Evolutionary conservation across 1,140 invertebrate genomes (phyloP).

Genomic region (Theocolax elegans): DNA sequence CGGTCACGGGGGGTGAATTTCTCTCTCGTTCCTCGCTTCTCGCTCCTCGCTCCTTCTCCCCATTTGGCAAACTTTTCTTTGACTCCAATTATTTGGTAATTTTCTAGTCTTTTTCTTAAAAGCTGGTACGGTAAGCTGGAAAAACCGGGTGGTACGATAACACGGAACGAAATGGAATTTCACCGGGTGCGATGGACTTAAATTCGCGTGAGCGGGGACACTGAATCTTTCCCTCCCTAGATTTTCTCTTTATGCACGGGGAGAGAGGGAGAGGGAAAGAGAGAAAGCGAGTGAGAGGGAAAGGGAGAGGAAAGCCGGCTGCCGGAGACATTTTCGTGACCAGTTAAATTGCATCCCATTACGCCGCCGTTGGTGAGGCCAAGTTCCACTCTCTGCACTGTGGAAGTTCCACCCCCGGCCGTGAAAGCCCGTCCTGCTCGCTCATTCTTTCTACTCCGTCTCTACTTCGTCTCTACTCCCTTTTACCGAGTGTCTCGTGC

Average conservation of each 20-base stretch:
- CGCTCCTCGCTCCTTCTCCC: neutral
- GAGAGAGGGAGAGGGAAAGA: no score
- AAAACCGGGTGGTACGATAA: constrained; percentile 20
- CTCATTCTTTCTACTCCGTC: constrained; percentile 11
- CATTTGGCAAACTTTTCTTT: no score
- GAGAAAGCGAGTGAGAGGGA: no score
- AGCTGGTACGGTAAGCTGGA: neutral
- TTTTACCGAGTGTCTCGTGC: no score
- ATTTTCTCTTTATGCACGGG: neutral
- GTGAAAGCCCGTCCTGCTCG: neutral
- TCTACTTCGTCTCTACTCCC: neutral
- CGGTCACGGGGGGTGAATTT: neutral
- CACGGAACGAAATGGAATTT: constrained; percentile 31
- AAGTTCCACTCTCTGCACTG: neutral
- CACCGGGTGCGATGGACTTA: constrained; percentile 22
- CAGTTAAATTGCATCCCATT: constrained; percentile 48
- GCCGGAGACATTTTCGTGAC: constrained; percentile 42
- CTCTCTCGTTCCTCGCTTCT: neutral
- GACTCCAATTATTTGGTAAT: constrained; percentile 39
- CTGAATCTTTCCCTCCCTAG: neutral
- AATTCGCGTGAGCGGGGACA: neutral
- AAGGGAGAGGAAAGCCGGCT: neutral
- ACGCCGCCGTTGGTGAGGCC: constrained; percentile 1
- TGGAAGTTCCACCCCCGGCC: no score
- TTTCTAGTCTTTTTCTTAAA: constrained; percentile 33